phyloP scores from a whole-genome alignment of 1,140 invertebrate species.

The Stegodyphus mimosarum region DNA sequence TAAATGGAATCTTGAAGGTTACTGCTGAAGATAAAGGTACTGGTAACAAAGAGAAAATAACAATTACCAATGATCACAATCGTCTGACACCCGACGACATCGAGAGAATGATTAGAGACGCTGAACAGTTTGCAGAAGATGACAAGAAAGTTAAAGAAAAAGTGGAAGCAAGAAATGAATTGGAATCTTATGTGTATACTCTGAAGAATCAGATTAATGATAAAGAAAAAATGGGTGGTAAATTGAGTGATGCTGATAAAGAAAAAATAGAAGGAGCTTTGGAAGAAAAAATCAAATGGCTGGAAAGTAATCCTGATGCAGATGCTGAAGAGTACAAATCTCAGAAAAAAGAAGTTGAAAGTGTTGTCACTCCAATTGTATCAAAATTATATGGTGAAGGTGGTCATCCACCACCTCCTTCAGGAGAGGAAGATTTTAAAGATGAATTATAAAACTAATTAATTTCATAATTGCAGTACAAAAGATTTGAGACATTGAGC shows the following conservation, averaged over 20 bases:
- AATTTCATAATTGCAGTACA: background rate
- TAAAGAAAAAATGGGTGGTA: slow-evolving; percentile 97
- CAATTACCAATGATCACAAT: slow-evolving; percentile 99
- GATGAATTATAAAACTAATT: slow-evolving; percentile 82
- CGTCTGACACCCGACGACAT: slow-evolving; percentile 97
- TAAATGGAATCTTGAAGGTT: slow-evolving; percentile 95
- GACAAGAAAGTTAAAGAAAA: slow-evolving; percentile 97
- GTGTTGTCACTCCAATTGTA: slow-evolving; percentile 96
- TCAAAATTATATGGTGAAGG: slow-evolving; percentile 94
- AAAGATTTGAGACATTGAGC: background rate
- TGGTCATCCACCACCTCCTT: slow-evolving; percentile 73
- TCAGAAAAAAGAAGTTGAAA: slow-evolving; percentile 97
- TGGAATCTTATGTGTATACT: slow-evolving; percentile 98
- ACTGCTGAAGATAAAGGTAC: slow-evolving; percentile 99
- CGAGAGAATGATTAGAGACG: slow-evolving; percentile 98
- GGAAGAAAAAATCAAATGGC: slow-evolving; percentile 97
- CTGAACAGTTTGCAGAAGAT: slow-evolving; percentile 98
- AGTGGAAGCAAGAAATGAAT: slow-evolving; percentile 87
- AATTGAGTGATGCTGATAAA: slow-evolving; percentile 92
- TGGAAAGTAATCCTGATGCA: slow-evolving; percentile 94
- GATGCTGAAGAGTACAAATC: slow-evolving; percentile 94
- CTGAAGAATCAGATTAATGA: slow-evolving; percentile 97
- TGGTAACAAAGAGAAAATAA: slow-evolving; percentile 97
- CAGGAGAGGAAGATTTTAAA: slow-evolving; percentile 80
- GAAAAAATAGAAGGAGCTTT: slow-evolving; percentile 93